Percentiles rank a stretch among this genome's conserved stretches.
Evolutionary conservation across 1,140 invertebrate genomes (phyloP).

Genomic region (Drosophila busckii): DNA sequence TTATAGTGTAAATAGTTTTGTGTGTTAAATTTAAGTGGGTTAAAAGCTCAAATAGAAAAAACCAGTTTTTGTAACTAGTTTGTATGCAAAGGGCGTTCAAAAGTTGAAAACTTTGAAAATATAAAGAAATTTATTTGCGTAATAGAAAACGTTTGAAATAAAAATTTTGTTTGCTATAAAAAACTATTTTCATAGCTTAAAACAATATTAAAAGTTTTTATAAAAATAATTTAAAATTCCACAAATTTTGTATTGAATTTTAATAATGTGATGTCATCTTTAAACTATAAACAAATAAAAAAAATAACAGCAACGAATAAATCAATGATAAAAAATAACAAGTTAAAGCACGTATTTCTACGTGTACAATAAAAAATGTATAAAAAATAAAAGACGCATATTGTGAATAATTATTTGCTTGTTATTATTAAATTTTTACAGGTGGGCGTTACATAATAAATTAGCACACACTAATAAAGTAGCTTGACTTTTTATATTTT

Average conservation of each 20-base stretch:
- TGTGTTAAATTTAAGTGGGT: slow-evolving; percentile 2
- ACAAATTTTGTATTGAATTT: too few relatives aligned
- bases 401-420: slow-evolving; percentile 5
- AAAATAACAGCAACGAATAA: background rate
- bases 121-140: too few relatives aligned
- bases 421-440: slow-evolving; percentile 3
- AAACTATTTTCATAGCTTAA: too few relatives aligned
- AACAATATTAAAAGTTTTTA: background rate
- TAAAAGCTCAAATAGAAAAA: slow-evolving; percentile 16
- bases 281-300: background rate
- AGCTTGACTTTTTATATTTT: background rate
- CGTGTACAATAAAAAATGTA: slow-evolving; percentile 9
- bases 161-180: too few relatives aligned
- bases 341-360: slow-evolving; percentile 40
- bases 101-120: slow-evolving; percentile 13
- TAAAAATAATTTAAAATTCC: background rate
- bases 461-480: background rate
- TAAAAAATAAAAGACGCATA: slow-evolving; percentile 8
- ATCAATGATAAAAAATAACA: slow-evolving; percentile 7
- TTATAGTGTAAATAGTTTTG: too few relatives aligned
- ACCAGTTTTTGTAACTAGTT: slow-evolving; percentile 45
- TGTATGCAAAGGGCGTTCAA: too few relatives aligned
- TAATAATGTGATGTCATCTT: too few relatives aligned
- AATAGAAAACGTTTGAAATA: too few relatives aligned
- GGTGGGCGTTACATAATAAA: slow-evolving; percentile 50